phyloP scores from a whole-genome alignment of 1,140 invertebrate species.

The Drosophila nikananu region DNA sequence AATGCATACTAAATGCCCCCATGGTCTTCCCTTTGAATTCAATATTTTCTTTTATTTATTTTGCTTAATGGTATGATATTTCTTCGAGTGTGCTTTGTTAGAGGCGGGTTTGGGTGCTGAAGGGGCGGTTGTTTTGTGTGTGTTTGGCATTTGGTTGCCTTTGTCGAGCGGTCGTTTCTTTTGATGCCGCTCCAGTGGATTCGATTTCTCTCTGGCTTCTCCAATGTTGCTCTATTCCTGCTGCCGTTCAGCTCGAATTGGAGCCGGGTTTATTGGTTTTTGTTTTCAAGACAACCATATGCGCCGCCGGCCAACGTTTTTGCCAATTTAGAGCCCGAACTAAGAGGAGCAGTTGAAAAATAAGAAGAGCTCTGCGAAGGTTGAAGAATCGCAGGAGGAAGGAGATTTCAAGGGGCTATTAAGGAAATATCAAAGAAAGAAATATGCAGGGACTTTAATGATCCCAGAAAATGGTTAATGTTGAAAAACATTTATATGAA shows the following conservation, averaged over 20 bases:
- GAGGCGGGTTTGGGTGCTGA: background rate
- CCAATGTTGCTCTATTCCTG: constrained; percentile 19
- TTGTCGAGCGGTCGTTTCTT: constrained; percentile 61
- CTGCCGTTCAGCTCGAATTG: constrained; percentile 42
- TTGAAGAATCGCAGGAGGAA: constrained; percentile 19
- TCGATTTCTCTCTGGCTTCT: constrained; percentile 56
- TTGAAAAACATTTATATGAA: background rate
- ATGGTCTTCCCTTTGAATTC: too few species aligned
- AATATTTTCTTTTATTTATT: background rate
- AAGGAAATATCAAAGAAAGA: background rate
- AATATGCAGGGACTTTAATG: background rate
- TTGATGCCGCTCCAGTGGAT: constrained; percentile 63
- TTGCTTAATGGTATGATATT: background rate
- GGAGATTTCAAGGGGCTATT: background rate
- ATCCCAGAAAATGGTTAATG: background rate
- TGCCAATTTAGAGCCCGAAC: constrained; percentile 25
- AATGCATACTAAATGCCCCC: accelerated
- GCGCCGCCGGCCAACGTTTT: constrained; percentile 33
- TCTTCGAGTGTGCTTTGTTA: constrained; percentile 16
- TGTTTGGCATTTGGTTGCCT: constrained; percentile 73
- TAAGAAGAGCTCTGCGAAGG: background rate
- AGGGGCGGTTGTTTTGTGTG: constrained; percentile 39
- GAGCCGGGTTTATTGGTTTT: constrained; percentile 67
- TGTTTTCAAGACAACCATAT: constrained; percentile 56
- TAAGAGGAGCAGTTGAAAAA: constrained; percentile 8